phyloP scores from a whole-genome alignment of 2,113 vertebrate genomes.

The Lichenostomus cassidix region DNA sequence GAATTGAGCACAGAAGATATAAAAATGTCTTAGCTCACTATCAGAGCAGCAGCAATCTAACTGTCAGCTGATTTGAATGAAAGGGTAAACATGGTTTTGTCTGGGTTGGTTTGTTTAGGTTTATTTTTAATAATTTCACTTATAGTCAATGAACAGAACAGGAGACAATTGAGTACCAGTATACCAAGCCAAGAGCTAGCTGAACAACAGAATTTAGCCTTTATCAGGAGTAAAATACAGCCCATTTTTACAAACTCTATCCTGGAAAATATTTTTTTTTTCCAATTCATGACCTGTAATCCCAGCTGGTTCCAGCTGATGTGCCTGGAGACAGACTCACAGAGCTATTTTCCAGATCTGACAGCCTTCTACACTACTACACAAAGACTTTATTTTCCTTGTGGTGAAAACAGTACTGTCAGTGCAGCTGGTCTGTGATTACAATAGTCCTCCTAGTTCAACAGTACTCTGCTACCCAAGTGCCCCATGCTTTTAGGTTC shows the following conservation, averaged over 20 bases:
- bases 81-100: neutral
- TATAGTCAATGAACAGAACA: neutral
- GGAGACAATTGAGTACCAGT: neutral
- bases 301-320: constrained; percentile 41
- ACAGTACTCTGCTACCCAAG: neutral
- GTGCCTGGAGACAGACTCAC: neutral
- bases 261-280: constrained; percentile 7
- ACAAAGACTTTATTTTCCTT: constrained; percentile 63
- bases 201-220: neutral
- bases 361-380: constrained; percentile 21
- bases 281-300: neutral
- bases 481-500: neutral
- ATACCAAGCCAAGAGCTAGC: neutral
- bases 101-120: neutral
- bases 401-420: constrained; percentile 43
- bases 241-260: neutral
- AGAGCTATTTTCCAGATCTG: constrained; percentile 38
- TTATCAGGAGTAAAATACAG: neutral
- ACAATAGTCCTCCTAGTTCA: constrained; percentile 40
- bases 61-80: neutral
- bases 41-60: neutral
- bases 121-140: neutral
- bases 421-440: constrained; percentile 41
- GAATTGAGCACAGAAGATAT: neutral
- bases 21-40: neutral